Base-by-base conservation (phyloP, 2,113 vertebrate genomes). In the Beaufortia kweichowensis region DNA sequence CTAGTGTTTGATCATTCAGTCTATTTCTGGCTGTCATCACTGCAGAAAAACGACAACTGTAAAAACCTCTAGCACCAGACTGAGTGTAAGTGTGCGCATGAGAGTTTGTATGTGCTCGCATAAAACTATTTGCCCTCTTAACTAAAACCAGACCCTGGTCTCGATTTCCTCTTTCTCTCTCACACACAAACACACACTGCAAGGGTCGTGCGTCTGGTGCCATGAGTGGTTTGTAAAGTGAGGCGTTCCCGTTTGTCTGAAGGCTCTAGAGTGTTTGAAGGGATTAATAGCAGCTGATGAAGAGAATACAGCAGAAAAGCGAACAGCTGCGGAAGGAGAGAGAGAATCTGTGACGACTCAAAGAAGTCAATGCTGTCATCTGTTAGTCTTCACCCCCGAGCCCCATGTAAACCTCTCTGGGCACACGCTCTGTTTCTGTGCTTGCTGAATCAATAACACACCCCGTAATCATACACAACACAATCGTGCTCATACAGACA, bases 271-370 rank as follows among this genome's bases (percentile, higher is more conserved):
- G 41, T 61, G 39, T 61, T 74, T 48, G 35, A n/a, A 48, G 26
- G 71, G 24, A 74, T 74, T 48, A 74, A 61, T 74, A 74, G 33
- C 71, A 74, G 57, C 71, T 61, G 71, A 74, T 61, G 71, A 74
- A 61, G 35, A 48, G 57, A 74, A 74, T 31, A 62, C 39, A 48
- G 19, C 24, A 48, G 39, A 73, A 61, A 61, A 61, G 26, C 1
- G 24, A 61, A 61, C 70, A 61, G 57, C 71, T 74, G 71, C 26
- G 39, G 21, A 67, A 17, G 17, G 62, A 43, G 39, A 67, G 53
- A 71, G 50, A 72, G 11, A 74, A 60, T 74, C 71, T 46, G 57
- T 3, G 57, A 48, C 56, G 21, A 26, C 56, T 73, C 57, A 74
- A 61, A 74, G 55, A 41, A 59, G 41, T 74, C 23, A 26, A 35